Evolutionary conservation across 2,797 vertebrate genomes (phyloP).

Genomic region (Hafferia zeledoni): DNA sequence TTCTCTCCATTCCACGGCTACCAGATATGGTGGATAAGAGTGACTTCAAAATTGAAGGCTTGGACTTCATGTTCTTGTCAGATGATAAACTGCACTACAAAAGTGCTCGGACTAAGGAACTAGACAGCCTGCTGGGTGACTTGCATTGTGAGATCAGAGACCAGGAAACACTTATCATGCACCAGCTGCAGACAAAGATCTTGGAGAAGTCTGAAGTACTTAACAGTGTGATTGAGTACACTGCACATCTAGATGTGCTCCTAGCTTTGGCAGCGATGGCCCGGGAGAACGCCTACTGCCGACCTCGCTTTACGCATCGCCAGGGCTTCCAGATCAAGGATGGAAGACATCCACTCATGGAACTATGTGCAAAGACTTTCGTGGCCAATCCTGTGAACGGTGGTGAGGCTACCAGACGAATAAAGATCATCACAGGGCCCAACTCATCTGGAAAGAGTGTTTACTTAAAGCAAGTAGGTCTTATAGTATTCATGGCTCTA

Average conservation of each 20-base stretch:
- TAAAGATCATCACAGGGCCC: slow-evolving; percentile 94
- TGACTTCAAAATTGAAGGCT: slow-evolving; percentile 90
- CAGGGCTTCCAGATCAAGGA: slow-evolving; percentile 84
- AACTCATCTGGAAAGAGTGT: slow-evolving; percentile 98
- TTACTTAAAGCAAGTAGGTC: slow-evolving; percentile 95
- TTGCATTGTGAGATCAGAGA: slow-evolving; percentile 93
- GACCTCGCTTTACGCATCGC: slow-evolving; percentile 80
- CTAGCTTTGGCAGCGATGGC: slow-evolving; percentile 89
- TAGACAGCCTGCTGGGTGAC: slow-evolving; percentile 92
- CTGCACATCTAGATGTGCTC: slow-evolving; percentile 92
- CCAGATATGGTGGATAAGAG: slow-evolving; percentile 89
- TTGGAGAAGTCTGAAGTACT: slow-evolving; percentile 85
- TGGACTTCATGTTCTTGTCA: slow-evolving; percentile 97
- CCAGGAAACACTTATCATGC: slow-evolving; percentile 87
- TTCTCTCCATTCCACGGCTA: slow-evolving; percentile 90
- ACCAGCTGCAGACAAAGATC: slow-evolving; percentile 87
- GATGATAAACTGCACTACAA: slow-evolving; percentile 92
- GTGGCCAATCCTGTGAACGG: slow-evolving; percentile 90
- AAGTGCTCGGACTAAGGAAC: slow-evolving; percentile 89
- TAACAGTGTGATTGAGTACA: slow-evolving; percentile 85
- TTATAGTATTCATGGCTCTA: slow-evolving; percentile 96
- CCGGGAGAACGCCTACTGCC: slow-evolving; percentile 88
- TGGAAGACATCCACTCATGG: slow-evolving; percentile 94
- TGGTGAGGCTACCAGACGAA: slow-evolving; percentile 79
- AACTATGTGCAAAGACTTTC: slow-evolving; percentile 90